Evolutionary conservation across 2,888 invertebrate species (phyloP), one percentile per base, ranked within the genome.

Genomic region (Callyntrura sp.): DNA sequence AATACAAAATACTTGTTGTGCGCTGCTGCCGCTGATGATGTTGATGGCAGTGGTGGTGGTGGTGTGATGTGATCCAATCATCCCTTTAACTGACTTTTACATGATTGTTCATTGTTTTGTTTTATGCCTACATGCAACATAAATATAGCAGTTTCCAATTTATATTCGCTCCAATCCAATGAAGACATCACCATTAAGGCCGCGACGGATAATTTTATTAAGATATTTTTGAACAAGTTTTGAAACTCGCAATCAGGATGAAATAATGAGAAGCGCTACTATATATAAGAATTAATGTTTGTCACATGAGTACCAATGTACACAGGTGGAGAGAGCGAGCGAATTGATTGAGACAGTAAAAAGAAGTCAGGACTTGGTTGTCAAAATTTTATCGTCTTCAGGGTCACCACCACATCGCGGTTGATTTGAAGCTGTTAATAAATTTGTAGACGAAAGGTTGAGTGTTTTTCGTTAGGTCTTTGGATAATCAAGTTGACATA

Each of bases 181-280:
- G 23, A 85, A 85, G 85, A 85, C 85, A 85, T 85, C 28, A 20
- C 35, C 62, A 73, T 45, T 62, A 85, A 60, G 43, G 17, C 17
- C 23, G 48, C 20, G 25, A 68, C 20, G 25, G 20, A 68, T 35
- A 79, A 79, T 57, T 35, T 35, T 35, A 57, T 83, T 55, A 70
- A 35, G 57, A 76, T 85, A 85, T 23, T 57, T 43, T 20, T 68
- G 60, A 76, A 85, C 76, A 85, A 85, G 85, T 85, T 84, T 84
- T 14, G 17, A 82, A 82, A 45, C 35, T 45, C 20, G 9, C 79
- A 57, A 60, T 43, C 35, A 35, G 70, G 48, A 48, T 73, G 20
- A 48, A 55, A 68, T 73, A 45, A 73, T 23, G 43, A 73, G 43
- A 73, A 51, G 23, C 8, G 78, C 11, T 25, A 9, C 45, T 45